Base-by-base conservation (phyloP, 2,113 vertebrate species). In the Nothobranchius kuhntae region DNA sequence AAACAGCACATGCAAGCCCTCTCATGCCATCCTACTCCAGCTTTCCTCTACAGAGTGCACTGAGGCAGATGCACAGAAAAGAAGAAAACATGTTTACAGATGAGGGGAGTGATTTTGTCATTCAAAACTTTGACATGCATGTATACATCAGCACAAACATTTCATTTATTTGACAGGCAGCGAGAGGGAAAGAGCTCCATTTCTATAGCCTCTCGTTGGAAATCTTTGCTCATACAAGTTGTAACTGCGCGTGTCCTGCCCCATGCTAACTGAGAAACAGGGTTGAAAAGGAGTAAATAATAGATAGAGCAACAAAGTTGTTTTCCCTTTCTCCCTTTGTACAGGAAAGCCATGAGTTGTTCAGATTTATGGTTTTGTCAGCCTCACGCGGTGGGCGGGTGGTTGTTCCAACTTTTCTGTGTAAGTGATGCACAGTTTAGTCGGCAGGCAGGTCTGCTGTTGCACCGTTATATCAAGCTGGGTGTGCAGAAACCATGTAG, bases 231-330 rank as follows among this genome's bases (percentile, higher is more conserved):
- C 65, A 53, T 52, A 73, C 64, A 47, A 48, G 35, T 79, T 65
- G 36, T 47, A 42, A 11, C 54, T 68, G 45, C 58, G 35, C 44
- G 35, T 65, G 71, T 60, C 44, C 57, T 61, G 60, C 50, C 21
- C 45, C 7, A 57, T 52, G 72, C 58, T 50, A 54, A 74, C 52
- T 48, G 45, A 51, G 6, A 36, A 65, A 82, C 68, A 64, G 56
- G 53, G 13, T 65, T 78, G 58, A 53, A 66, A 74, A 76, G 14
- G 65, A 73, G 77, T 77, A 76, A 72, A 80, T 81, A 79, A 71
- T 65, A 69, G 55, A 76, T 70, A 65, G 61, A 71, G 71, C 65
- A 72, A 81, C 42, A 77, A 80, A 83, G 68, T 72, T 70, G 73
- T 85, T 87, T 87, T 77, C 2, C 71, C 7, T 40, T 59, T 79